Evolutionary conservation across 64 coral and sea anemone species (phyloP), one percentile per base, ranked within the genome.

Genomic region (Pocillopora verrucosa): DNA sequence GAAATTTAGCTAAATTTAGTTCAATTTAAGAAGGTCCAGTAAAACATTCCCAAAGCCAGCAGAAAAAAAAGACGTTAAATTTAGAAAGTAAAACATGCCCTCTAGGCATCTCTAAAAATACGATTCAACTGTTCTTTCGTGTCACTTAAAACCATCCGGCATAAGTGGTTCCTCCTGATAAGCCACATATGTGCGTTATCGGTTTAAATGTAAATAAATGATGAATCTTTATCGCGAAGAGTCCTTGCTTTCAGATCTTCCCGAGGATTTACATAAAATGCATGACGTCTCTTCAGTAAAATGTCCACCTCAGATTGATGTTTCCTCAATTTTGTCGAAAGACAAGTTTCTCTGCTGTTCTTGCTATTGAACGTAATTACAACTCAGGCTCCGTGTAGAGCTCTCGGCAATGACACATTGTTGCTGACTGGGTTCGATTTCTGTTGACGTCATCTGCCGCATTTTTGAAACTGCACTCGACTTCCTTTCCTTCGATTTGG

Each of bases 21-120:
- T 70, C 25, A 70, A 16, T 76, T 15, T 76, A 76, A 76, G 74
- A 76, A 38, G 34, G 34, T 36, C 63, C 13, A 6, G 36, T 22
- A 56, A 85, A 37, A 84, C 80, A 65, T 36, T 61, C 19, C 25
- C 15, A 36, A 64, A 38, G 16, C 19, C 59, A 82, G 35, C 78
- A 35, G 78, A 80, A 61, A 61, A 56, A 64, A 35, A 36, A 80
- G 13, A 15, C 19, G 63, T 41, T 72, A 11, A 56, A 20, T 41
- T 72, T 13, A 72, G 36, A 72, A 72, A 85, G 36, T 72, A 85
- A 45, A 85, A 85, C 63, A 72, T 65, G 36, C 82, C 56, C 57
- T 56, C 11, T 20, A 85, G 61, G 35, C 20, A 84, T 69, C 34
- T 30, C 56, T 70, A 84, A 59, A 70, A 56, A n/a, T 0, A 69